These are phyloP conservation scores for Myrmecophaga tridactyla DNA, from an alignment of 2,113 vertebrate genomes.

Conservation along the genomic window DNA sequence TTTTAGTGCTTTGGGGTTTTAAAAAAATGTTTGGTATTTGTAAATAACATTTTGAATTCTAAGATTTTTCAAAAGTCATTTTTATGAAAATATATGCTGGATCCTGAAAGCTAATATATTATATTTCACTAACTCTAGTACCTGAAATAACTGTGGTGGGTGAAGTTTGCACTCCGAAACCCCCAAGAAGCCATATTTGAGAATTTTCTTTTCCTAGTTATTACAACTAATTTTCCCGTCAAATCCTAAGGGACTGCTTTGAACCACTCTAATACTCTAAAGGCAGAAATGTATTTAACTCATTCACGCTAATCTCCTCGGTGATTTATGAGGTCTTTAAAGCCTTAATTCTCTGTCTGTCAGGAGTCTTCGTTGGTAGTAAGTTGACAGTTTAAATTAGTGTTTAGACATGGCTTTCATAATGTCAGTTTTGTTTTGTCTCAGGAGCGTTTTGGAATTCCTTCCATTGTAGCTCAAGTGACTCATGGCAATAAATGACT, in stretches of 20 bases:
- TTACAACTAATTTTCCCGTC: constrained; percentile 71
- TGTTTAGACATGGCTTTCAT: constrained; percentile 86
- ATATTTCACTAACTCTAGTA: constrained; percentile 46
- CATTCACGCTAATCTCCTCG: constrained; percentile 81
- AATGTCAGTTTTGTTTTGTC: constrained; percentile 87
- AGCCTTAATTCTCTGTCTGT: constrained; percentile 84
- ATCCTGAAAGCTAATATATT: neutral
- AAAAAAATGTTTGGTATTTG: constrained; percentile 50
- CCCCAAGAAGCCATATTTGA: constrained; percentile 51
- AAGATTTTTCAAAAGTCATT: constrained; percentile 50
- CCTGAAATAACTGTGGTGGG: constrained; percentile 59
- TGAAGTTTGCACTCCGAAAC: constrained; percentile 21
- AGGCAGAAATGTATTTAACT: constrained; percentile 75
- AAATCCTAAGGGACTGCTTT: constrained; percentile 57
- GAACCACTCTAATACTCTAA: constrained; percentile 43
- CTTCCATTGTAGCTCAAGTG: constrained; percentile 86
- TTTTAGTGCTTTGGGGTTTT: constrained; percentile 45
- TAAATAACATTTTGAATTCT: constrained; percentile 55
- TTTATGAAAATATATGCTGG: neutral
- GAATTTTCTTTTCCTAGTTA: constrained; percentile 65
- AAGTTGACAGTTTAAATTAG: constrained; percentile 87
- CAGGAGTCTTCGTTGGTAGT: constrained; percentile 82
- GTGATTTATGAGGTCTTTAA: constrained; percentile 87
- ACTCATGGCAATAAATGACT: constrained; percentile 86
- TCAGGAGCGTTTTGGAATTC: constrained; percentile 83